Percentiles rank a stretch among this genome's conserved stretches.
Conservation (phyloP, 2,888 invertebrate genomes). For the Pilophorus perplexus region DNA sequence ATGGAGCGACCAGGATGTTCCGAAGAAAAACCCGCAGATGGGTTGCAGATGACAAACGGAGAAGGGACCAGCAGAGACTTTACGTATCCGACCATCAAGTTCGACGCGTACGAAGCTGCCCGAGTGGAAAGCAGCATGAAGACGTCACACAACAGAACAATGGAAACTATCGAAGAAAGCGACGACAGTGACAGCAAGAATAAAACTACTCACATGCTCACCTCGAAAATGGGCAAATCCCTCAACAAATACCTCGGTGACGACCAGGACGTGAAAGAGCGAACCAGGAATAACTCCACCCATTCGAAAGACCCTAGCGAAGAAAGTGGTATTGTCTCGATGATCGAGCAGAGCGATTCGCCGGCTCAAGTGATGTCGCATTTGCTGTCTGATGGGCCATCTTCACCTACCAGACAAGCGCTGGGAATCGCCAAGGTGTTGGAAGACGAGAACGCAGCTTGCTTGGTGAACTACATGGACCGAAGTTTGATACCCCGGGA, state of each 20-base stretch:
- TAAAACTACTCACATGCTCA: constrained; percentile 33
- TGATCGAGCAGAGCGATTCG: constrained; percentile 29
- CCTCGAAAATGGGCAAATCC: constrained; percentile 42
- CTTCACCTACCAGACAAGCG: constrained; percentile 5
- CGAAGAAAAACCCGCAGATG: background rate
- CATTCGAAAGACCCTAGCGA: constrained; percentile 33
- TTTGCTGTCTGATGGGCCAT: background rate
- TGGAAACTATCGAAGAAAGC: constrained; percentile 43
- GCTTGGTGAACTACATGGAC: constrained; percentile 23
- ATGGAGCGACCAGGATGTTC: background rate
- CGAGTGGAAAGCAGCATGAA: constrained; percentile 37
- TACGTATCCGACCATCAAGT: constrained; percentile 26
- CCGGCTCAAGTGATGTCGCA: constrained; percentile 16
- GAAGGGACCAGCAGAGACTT: constrained; percentile 1
- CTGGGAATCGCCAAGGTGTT: constrained; percentile 28
- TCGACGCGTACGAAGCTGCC: constrained; percentile 42
- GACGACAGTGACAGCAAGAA: constrained; percentile 30
- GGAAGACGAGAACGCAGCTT: constrained; percentile 24
- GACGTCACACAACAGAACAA: constrained; percentile 33
- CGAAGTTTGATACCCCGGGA: background rate
- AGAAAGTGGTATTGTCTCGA: constrained; percentile 29
- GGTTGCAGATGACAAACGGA: background rate
- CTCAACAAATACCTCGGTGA: constrained; percentile 39
- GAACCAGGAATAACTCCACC: constrained; percentile 30
- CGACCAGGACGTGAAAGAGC: constrained; percentile 19